Base-by-base conservation (phyloP, 2,113 vertebrate genomes). In the Drymodes brunneopygia region DNA sequence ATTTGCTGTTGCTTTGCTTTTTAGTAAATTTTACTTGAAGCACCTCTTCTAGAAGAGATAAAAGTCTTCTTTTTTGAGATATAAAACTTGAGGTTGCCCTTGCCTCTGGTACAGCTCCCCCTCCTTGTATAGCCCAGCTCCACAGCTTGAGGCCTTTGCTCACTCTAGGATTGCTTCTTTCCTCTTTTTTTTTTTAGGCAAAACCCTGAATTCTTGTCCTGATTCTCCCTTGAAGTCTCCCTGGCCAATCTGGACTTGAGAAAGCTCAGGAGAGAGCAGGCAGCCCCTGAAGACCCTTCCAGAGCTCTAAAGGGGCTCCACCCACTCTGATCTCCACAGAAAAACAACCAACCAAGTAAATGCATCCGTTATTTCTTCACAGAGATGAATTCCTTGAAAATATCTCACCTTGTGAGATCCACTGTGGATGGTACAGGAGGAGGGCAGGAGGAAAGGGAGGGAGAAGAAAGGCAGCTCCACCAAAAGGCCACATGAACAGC, bases 71-170 rank as follows among this genome's bases (percentile, higher is more conserved):
- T 11, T 48, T 45, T 17, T 31, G 42, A 38, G 56, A 35, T 29
- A 15, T 2, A 44, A 90, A 64, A 33, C n/a, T 70, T 0, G 0
- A 64, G 13, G 35, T 10, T 60, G 18, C 15, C 57, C 29, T 58
- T 61, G 16, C 9, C 15, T 51, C 22, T 15, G 27, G 11, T 8
- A 44, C 23, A 64, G 35, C 14, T 92, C 11, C 35, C 15, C 6
- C 8, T 71, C 25, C 23, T 47, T 8, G 4, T 3, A 10, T 0
- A 53, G 36, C 21, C 42, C 57, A 61, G 22, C 21, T 86, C n/a
- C 38, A 18, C 6, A 22, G 25, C 24, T 29, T 5, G 3, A 31
- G 20, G 33, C 6, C 29, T 86, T 67, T 58, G 28, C 40, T 60
- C 0, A 0, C 13, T 60, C 35, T 64, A 64, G 20, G 51, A 17